Base-by-base conservation (phyloP, 1,140 invertebrate species). In the Calosoma granatense region DNA sequence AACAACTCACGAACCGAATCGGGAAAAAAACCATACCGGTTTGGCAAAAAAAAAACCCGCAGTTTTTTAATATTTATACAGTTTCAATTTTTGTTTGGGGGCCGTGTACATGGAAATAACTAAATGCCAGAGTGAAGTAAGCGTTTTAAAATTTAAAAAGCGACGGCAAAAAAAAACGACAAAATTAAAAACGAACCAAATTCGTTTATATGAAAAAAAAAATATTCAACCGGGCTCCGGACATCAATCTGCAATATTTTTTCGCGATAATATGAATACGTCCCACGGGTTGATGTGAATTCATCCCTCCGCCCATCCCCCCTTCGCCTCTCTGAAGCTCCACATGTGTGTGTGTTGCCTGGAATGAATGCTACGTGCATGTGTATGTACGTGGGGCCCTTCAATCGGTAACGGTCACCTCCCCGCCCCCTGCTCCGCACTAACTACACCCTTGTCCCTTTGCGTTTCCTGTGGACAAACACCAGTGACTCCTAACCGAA, bases 101-200 rank as follows among this genome's bases (percentile, higher is more conserved):
- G 6, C 15, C 41, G 15, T 9, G 41, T 47, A 47, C 41, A 47
- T 47, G 41, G 41, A 47, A 47, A 47, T 47, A 47, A 47, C 41
- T 47, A 47, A 47, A 47, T 47, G 41, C 41, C 17, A 17, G 15
- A 47, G 9, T 17, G 41, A 12, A 47, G 41, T 47, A 47, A 47
- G 41, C 41, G 41, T 17, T 47, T 47, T 47, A 47, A 47, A 47
- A 47, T 47, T 47, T 47, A 47, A 47, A 47, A 47, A 47, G 41
- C 41, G 26, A 47, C 41, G 9, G 6, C 6, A 36, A 47, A 47
- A 47, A 47, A 47, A 47, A 47, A 47, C 41, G 17, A 47, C 41
- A 47, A 47, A 47, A 47, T 47, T 47, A 47, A 47, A 47, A 47
- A 47, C 41, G 41, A 47, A 47, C 41, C 41, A 47, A 47, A 47